phyloP scores from a whole-genome alignment of 2,797 vertebrate species.

The Tinamus major region DNA sequence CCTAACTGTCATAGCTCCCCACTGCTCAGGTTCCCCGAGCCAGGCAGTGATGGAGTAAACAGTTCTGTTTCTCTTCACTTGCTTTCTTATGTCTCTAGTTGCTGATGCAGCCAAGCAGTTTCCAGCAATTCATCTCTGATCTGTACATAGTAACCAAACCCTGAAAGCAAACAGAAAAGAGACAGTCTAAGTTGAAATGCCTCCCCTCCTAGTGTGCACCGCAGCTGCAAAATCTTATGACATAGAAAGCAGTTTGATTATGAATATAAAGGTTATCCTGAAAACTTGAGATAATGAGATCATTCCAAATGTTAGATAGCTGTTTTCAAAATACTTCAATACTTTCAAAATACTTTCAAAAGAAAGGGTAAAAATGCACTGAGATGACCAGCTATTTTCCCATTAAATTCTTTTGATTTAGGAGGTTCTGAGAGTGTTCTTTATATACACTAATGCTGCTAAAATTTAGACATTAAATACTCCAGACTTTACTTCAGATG shows the following conservation, averaged over 20 bases:
- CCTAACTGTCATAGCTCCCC: conserved; percentile 77
- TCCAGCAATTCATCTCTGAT: conserved; percentile 60
- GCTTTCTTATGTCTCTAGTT: conserved; percentile 53
- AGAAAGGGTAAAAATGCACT: background rate
- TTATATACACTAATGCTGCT: conserved; percentile 20
- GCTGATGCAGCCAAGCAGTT: conserved; percentile 2
- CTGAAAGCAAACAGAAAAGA: conserved; percentile 65
- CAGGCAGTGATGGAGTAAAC: background rate
- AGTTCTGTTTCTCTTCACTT: background rate
- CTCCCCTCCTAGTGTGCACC: background rate
- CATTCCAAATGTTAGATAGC: background rate
- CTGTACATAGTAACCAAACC: conserved; percentile 48
- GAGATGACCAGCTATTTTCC: background rate
- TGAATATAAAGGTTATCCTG: background rate
- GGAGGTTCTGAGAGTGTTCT: conserved; percentile 12
- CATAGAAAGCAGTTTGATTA: background rate
- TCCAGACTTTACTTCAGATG: conserved; percentile 18
- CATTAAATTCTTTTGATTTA: background rate
- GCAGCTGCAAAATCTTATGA: background rate
- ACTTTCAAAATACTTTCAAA: background rate
- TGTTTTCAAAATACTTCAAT: background rate
- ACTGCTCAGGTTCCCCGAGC: conserved; percentile 39
- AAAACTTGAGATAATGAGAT: background rate
- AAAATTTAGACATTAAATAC: conserved; percentile 58
- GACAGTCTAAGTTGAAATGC: background rate